Conservation (phyloP, 2,888 invertebrate genomes). For the Endomychus coccineus region DNA sequence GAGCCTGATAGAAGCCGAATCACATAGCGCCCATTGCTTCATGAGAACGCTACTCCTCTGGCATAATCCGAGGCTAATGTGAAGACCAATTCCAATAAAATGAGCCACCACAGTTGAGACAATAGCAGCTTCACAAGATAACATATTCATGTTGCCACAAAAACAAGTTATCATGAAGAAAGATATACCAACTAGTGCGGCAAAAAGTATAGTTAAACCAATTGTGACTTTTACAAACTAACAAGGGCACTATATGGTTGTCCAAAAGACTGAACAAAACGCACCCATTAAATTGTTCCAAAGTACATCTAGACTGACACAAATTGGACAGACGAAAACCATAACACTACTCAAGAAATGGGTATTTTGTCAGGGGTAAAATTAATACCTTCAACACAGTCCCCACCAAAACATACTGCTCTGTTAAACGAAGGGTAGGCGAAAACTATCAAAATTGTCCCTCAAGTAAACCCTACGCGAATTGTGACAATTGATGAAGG, state of each 20-base stretch:
- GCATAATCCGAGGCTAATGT: too few species aligned
- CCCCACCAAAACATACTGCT: slow-evolving; percentile 44
- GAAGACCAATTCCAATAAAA: slow-evolving; percentile 37
- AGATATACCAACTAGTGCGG: slow-evolving; percentile 22
- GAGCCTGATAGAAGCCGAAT: too few species aligned
- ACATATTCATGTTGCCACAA: slow-evolving; percentile 30
- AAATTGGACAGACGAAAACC: slow-evolving; percentile 49
- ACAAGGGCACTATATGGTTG: slow-evolving; percentile 32
- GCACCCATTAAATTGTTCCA: slow-evolving; percentile 27
- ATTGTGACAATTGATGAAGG: slow-evolving; percentile 8
- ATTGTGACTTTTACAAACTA: slow-evolving; percentile 25
- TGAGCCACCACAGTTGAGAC: slow-evolving; percentile 31
- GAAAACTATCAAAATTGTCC: slow-evolving; percentile 39
- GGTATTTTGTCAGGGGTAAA: slow-evolving; percentile 49
- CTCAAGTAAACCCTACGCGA: slow-evolving; percentile 25
- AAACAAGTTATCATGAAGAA: slow-evolving; percentile 42
- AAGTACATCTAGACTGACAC: slow-evolving; percentile 22
- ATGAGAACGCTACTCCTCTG: too few species aligned
- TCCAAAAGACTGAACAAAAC: slow-evolving; percentile 29
- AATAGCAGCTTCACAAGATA: slow-evolving; percentile 25
- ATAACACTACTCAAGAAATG: slow-evolving; percentile 57
- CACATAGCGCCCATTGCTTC: too few species aligned
- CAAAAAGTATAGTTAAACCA: slow-evolving; percentile 27
- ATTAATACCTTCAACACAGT: slow-evolving; percentile 39
- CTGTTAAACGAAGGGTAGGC: slow-evolving; percentile 35